Conservation (phyloP, 2,113 vertebrate species). For the Hydrolagus affinis region DNA sequence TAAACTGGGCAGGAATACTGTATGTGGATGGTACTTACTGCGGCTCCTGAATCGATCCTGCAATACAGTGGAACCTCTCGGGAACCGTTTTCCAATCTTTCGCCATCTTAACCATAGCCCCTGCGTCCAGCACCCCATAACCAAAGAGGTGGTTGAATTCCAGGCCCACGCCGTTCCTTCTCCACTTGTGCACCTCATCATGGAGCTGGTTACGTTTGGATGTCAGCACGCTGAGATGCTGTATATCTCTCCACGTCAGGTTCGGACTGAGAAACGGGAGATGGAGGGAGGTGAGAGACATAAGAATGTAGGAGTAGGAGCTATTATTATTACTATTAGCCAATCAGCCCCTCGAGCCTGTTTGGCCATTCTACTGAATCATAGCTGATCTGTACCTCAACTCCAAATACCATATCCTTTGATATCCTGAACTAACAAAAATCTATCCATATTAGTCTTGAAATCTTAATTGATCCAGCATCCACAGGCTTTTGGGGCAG, state of each 20-base stretch:
- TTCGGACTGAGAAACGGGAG: conserved; percentile 55
- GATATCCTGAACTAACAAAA: no score
- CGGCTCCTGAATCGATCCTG: conserved; percentile 78
- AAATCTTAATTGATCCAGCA: no score
- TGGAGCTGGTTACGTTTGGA: conserved; percentile 97
- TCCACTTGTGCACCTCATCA: conserved; percentile 91
- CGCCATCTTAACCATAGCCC: conserved; percentile 95
- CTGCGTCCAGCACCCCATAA: conserved; percentile 89
- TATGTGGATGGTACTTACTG: conserved; percentile 64
- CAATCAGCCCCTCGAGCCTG: no score
- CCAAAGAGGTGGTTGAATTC: conserved; percentile 98
- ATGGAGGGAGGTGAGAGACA: background rate
- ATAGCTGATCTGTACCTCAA: no score
- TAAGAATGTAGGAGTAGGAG: background rate
- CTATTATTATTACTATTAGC: no score
- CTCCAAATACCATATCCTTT: no score
- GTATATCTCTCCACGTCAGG: conserved; percentile 94
- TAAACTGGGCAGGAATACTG: background rate
- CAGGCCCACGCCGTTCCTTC: conserved; percentile 86
- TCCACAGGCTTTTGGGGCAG: no score
- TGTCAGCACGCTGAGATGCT: conserved; percentile 90
- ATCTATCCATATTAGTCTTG: no score
- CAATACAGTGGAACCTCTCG: conserved; percentile 91
- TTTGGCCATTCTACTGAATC: no score
- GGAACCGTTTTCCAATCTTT: conserved; percentile 94